Conservation (phyloP, 2,888 invertebrate genomes). For the Trypoxylon attenuatum region DNA sequence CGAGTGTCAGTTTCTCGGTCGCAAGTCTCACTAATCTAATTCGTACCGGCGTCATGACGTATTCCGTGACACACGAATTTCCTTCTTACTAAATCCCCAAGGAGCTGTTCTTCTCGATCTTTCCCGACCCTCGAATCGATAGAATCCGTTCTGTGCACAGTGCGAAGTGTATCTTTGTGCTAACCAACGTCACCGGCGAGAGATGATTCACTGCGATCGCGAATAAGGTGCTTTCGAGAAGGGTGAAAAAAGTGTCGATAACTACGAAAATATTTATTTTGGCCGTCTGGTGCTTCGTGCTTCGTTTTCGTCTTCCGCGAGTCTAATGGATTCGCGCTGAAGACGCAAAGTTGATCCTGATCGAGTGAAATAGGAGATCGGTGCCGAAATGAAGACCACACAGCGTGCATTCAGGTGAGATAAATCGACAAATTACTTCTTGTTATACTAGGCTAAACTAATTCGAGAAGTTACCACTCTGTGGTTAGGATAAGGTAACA, state of each 20-base stretch:
- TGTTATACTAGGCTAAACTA: too few species aligned
- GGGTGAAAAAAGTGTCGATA: too few species aligned
- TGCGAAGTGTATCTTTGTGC: too few species aligned
- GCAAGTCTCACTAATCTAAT: slow-evolving; percentile 56
- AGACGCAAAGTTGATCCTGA: slow-evolving; percentile 5
- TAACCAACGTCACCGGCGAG: too few species aligned
- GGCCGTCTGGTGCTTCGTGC: too few species aligned
- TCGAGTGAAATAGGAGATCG: slow-evolving; percentile 17
- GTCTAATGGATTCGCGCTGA: slow-evolving; percentile 49
- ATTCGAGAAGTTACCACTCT: too few species aligned
- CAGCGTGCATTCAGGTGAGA: slow-evolving; percentile 56
- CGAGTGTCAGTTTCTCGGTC: slow-evolving; percentile 44
- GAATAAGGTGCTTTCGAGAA: too few species aligned
- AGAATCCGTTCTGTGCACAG: not conserved
- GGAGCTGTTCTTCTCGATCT: not conserved
- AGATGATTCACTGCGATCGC: too few species aligned
- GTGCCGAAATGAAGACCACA: slow-evolving; percentile 56
- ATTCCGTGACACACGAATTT: too few species aligned
- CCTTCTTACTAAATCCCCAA: not conserved
- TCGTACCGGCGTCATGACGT: slow-evolving; percentile 16
- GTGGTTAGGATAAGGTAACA: too few species aligned
- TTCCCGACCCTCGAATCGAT: not conserved
- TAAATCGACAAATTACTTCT: not conserved
- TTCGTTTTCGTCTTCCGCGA: too few species aligned
- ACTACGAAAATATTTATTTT: too few species aligned